Evolutionary conservation across 2,888 invertebrate genomes (phyloP).

Genomic region (Drosophila nr. perissopoda): DNA sequence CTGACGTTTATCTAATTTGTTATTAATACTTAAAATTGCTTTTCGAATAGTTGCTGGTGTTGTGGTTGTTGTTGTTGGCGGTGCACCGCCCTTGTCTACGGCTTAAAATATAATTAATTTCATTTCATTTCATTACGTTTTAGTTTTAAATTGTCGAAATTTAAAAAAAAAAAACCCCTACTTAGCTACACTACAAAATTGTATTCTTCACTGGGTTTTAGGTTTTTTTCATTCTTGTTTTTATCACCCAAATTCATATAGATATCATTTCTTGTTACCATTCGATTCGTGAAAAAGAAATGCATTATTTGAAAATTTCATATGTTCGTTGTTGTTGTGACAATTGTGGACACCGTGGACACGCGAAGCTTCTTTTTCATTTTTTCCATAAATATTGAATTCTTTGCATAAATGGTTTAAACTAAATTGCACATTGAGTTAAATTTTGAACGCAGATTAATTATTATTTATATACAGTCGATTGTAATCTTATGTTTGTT

Average conservation of each 20-base stretch:
- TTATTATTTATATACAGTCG: conserved; percentile 73
- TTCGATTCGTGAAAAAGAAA: conserved; percentile 46
- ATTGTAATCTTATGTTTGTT: conserved; percentile 59
- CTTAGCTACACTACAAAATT: conserved; percentile 74
- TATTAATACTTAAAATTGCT: conserved; percentile 80
- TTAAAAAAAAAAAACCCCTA: conserved; percentile 65
- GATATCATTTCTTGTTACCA: conserved; percentile 31
- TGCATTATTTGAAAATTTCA: conserved; percentile 40
- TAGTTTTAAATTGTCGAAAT: conserved; percentile 49
- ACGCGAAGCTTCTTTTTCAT: conserved; percentile 31
- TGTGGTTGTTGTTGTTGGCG: conserved; percentile 8
- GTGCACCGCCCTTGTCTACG: conserved; percentile 17
- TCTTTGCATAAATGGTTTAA: conserved; percentile 59
- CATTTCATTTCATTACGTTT: conserved; percentile 21
- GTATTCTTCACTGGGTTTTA: conserved; percentile 69
- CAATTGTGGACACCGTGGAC: conserved; percentile 48
- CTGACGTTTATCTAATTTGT: conserved; percentile 59
- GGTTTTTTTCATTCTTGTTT: conserved; percentile 24
- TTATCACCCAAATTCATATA: conserved; percentile 20
- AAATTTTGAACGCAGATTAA: conserved; percentile 72
- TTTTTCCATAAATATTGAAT: conserved; percentile 46
- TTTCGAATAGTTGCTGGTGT: conserved; percentile 63
- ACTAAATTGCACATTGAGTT: conserved; percentile 77
- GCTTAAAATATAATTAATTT: conserved; percentile 44
- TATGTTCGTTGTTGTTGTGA: conserved; percentile 64